phyloP scores from a whole-genome alignment of 1,140 invertebrate species.

The Tyrophagus putrescentiae region DNA sequence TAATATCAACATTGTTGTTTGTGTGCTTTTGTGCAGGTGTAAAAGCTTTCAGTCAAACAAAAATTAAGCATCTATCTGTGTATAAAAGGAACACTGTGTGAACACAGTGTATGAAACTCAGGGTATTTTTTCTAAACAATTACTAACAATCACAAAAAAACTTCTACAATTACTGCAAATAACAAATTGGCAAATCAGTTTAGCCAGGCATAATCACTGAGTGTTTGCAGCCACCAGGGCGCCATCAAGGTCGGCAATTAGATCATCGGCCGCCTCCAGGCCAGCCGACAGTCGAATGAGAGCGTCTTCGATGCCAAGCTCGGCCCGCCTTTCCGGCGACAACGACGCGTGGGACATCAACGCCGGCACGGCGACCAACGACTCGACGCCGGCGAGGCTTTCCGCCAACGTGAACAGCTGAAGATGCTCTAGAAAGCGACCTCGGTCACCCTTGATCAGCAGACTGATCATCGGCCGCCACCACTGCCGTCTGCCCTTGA shows the following conservation, averaged over 20 bases:
- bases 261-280: constrained; percentile 67
- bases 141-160: no score
- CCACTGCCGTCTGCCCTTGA: constrained; percentile 81
- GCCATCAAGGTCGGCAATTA: constrained; percentile 71
- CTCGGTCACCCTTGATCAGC: constrained; percentile 53
- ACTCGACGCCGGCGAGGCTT: constrained; percentile 88
- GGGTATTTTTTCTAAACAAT: no score
- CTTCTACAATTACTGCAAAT: no score
- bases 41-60: no score
- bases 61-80: no score
- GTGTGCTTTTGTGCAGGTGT: no score
- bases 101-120: no score
- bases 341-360: constrained; percentile 36
- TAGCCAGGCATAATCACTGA: no score
- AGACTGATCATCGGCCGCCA: constrained; percentile 71
- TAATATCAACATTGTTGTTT: no score
- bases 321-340: constrained; percentile 45
- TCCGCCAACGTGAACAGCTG: constrained; percentile 77
- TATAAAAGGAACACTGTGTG: no score
- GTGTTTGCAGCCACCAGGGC: constrained; percentile 43
- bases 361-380: constrained; percentile 53
- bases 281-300: constrained; percentile 82
- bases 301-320: constrained; percentile 68
- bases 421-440: constrained; percentile 57
- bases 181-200: no score